These are phyloP conservation scores for Conops quadrifasciatus DNA, from an alignment of 2,888 invertebrate genomes.

Conservation along the genomic window DNA sequence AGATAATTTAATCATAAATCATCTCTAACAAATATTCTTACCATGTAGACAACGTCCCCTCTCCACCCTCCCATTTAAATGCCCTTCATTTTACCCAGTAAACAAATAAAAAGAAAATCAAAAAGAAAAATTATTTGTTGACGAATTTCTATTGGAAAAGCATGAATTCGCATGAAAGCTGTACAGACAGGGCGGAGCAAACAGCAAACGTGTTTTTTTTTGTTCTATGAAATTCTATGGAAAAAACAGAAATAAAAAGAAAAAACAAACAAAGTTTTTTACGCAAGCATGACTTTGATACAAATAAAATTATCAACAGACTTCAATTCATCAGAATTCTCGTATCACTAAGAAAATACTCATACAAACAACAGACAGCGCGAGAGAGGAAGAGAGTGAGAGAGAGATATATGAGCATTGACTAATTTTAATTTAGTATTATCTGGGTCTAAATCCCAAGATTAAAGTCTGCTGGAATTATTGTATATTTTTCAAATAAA, in stretches of 20 bases:
- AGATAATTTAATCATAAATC: neutral
- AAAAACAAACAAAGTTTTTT: slow-evolving; percentile 28
- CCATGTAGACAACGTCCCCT: neutral
- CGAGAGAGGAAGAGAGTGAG: no score
- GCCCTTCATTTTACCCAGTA: neutral
- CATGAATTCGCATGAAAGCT: slow-evolving; percentile 25
- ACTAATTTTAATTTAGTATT: no score
- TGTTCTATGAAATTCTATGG: slow-evolving; percentile 37
- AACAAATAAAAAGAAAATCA: neutral
- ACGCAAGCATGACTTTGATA: neutral
- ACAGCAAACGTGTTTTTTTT: slow-evolving; percentile 36
- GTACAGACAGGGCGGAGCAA: slow-evolving; percentile 47
- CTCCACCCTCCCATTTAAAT: neutral
- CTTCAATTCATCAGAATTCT: neutral
- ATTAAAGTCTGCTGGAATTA: no score
- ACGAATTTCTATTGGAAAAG: slow-evolving; percentile 37
- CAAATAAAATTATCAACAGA: neutral
- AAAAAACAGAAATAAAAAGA: slow-evolving; percentile 36
- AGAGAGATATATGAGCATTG: no score
- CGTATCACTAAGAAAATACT: neutral
- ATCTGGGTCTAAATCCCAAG: no score
- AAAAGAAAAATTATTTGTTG: slow-evolving; percentile 12
- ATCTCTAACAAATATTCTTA: neutral
- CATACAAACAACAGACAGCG: neutral
- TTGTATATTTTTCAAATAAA: no score